A percentile compares a stretch with the other conserved stretches of the same genome.
Conservation (phyloP, 2,888 invertebrate genomes). For the Dusona sp. region DNA sequence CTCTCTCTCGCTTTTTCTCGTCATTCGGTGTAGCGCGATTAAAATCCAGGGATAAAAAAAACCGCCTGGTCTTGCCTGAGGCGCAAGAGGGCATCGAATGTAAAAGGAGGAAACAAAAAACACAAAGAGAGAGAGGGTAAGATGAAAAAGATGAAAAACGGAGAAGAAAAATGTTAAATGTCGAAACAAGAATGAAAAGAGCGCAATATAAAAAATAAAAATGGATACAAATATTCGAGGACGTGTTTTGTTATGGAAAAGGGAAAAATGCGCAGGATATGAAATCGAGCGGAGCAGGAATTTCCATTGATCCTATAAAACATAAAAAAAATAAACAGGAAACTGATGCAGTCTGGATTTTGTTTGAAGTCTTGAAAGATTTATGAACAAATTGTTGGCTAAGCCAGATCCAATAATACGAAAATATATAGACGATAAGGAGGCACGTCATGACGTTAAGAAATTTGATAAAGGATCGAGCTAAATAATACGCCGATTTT, state of each 20-base stretch:
- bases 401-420: no score
- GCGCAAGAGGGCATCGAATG: slow-evolving; percentile 66
- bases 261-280: slow-evolving; percentile 28
- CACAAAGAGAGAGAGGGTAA: not conserved
- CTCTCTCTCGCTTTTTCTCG: slow-evolving; percentile 23
- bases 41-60: slow-evolving; percentile 64
- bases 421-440: not conserved
- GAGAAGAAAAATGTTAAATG: slow-evolving; percentile 44
- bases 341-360: not conserved
- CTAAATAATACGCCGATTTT: not conserved
- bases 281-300: slow-evolving; percentile 23
- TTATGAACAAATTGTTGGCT: not conserved
- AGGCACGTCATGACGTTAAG: not conserved
- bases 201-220: slow-evolving; percentile 29
- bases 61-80: slow-evolving; percentile 60
- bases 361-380: not conserved
- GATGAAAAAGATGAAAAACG: slow-evolving; percentile 22
- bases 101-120: slow-evolving; percentile 44
- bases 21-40: slow-evolving; percentile 61
- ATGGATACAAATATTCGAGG: slow-evolving; percentile 7
- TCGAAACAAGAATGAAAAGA: slow-evolving; percentile 57
- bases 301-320: not conserved
- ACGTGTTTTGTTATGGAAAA: slow-evolving; percentile 49
- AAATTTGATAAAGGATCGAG: not conserved
- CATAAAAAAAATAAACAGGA: not conserved